A percentile compares a stretch with the other conserved stretches of the same genome.
Evolutionary conservation across 2,113 vertebrate species (phyloP).

Genomic region (Cromileptes altivelis): DNA sequence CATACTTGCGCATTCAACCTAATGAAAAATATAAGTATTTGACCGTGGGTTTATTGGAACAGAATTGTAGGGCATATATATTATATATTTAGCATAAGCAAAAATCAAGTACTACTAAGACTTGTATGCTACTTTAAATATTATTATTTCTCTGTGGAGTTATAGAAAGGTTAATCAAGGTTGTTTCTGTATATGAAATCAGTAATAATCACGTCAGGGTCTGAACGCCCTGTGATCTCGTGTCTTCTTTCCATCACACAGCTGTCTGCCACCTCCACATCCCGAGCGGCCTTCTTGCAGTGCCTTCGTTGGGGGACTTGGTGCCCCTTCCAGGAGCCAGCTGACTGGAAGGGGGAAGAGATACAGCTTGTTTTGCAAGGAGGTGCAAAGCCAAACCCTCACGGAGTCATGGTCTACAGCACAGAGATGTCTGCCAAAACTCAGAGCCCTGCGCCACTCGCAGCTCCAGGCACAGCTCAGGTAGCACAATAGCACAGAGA

Average conservation of each 20-base stretch:
- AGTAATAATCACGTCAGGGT: neutral
- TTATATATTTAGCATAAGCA: no score
- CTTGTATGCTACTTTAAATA: neutral
- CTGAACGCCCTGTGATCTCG: neutral
- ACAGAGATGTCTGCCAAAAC: conserved; percentile 57
- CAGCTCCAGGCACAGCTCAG: conserved; percentile 58
- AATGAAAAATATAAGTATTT: neutral
- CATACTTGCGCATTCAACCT: neutral
- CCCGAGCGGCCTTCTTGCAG: conserved; percentile 86
- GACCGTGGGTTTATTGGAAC: neutral
- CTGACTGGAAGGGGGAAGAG: conserved; percentile 54
- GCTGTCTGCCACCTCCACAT: conserved; percentile 72
- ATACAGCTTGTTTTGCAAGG: conserved; percentile 88
- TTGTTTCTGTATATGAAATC: neutral
- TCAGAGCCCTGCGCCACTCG: conserved; percentile 77
- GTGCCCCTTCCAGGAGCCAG: conserved; percentile 77
- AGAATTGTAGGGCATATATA: neutral
- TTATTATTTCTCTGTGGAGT: neutral
- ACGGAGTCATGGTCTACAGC: conserved; percentile 87
- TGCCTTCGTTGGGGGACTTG: conserved; percentile 91
- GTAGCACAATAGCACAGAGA: conserved; percentile 44
- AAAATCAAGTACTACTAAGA: neutral
- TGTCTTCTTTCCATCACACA: conserved; percentile 55
- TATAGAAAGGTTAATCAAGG: neutral
- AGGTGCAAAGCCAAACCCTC: conserved; percentile 83